These are phyloP conservation scores for Drosophila hamatofila DNA, from an alignment of 2,888 invertebrate genomes.

Conservation along the genomic window DNA sequence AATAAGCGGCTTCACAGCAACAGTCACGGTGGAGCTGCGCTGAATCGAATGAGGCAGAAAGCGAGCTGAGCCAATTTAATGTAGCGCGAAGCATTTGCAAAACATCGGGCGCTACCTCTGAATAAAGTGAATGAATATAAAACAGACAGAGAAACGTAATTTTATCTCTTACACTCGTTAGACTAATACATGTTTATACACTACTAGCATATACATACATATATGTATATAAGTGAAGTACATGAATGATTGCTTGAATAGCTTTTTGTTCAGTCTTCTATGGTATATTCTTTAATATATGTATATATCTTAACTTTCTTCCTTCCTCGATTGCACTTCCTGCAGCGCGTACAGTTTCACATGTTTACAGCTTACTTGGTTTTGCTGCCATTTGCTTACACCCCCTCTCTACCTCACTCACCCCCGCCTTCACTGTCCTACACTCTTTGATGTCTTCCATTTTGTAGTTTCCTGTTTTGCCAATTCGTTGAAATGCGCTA, in stretches of 20 bases:
- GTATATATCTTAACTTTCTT: neutral
- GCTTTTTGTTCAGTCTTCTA: neutral
- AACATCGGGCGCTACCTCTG: too few species aligned
- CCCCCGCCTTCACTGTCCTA: neutral
- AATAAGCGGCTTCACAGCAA: neutral
- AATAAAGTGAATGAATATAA: neutral
- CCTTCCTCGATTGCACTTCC: neutral
- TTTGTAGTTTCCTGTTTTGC: slow-evolving; percentile 39
- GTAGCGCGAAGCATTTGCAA: too few species aligned
- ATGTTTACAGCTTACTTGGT: neutral
- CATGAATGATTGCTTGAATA: neutral
- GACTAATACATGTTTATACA: too few species aligned
- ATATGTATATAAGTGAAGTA: too few species aligned
- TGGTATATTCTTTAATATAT: neutral
- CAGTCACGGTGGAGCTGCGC: too few species aligned
- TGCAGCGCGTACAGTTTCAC: slow-evolving; percentile 14
- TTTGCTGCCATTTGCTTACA: neutral
- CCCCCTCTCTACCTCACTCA: slow-evolving; percentile 3
- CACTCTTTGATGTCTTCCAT: slow-evolving; percentile 44
- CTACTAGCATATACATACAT: too few species aligned
- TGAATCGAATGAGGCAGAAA: too few species aligned
- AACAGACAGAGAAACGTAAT: neutral
- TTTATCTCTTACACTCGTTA: neutral
- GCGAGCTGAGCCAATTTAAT: neutral
- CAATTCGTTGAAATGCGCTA: slow-evolving; percentile 48